Base-by-base conservation (phyloP, 2,888 invertebrate species). In the Plebejus melissa region DNA sequence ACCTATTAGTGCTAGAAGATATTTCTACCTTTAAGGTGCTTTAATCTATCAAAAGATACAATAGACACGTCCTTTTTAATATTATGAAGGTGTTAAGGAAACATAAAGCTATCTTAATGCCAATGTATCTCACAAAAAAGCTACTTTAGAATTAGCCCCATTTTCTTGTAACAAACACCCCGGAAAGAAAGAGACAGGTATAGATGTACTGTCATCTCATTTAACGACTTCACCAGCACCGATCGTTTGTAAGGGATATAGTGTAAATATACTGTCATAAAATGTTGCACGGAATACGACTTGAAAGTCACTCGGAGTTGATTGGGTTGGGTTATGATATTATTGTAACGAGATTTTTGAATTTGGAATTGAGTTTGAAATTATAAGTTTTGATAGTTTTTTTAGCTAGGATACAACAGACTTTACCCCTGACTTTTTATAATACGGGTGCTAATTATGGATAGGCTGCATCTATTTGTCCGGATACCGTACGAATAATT, bases 231-330 rank as follows among this genome's bases (percentile, higher is more conserved):
- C 16, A 36, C 46, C 50, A 50, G 16, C 71, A 5, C 46, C 46
- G 71, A 71, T 54, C 72, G 72, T 72, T 50, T 72, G 72, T 72
- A 46, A 46, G 71, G 50, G 72, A 50, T 36, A 36, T 13, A 65
- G 65, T 65, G 32, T 65, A 65, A 65, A 65, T 65, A 32, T 58
- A 65, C 28, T 28, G 28, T 65, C 60, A 11, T 65, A 22, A 22
- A 58, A 58, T 58, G 22, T 58, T 58, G 22, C 58, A 22, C 58
- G 58, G 13, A 58, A 54, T 54, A 54, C 54, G 54, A 46, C 46
- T 46, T 46, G 46, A 46, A 54, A 54, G 54, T 16, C 6, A 22
- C 58, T 58, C 16, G 11, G 54, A 54, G 54, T 54, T 54, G 54
- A 54, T 54, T 54, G 16, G 54, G 16, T 54, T 54, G 54, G 54